phyloP scores from a whole-genome alignment of 2,113 vertebrate genomes.

The Sturnus vulgaris region DNA sequence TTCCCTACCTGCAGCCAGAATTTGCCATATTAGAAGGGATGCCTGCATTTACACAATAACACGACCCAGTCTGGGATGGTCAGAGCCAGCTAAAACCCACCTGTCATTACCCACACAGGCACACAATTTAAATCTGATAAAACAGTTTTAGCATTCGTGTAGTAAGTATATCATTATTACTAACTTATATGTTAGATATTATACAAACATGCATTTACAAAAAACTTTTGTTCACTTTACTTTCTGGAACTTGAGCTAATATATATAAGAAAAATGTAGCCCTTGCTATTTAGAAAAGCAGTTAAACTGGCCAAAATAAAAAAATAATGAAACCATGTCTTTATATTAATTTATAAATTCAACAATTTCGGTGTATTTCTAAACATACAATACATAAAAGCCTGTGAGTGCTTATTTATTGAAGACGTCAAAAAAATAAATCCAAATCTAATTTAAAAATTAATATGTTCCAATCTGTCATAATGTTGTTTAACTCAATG shows the following conservation, averaged over 20 bases:
- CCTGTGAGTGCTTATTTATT: neutral
- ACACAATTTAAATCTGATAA: neutral
- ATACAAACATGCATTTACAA: neutral
- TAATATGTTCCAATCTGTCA: neutral
- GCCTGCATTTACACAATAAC: neutral
- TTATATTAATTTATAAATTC: neutral
- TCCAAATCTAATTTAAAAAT: neutral
- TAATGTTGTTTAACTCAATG: neutral
- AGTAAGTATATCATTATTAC: neutral
- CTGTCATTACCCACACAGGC: rapidly evolving
- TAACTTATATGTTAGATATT: neutral
- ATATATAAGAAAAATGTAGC: neutral
- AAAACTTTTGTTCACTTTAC: neutral
- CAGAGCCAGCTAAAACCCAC: neutral
- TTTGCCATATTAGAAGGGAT: neutral
- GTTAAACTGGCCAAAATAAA: neutral
- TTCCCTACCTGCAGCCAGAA: neutral
- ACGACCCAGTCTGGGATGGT: neutral
- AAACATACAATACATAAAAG: neutral
- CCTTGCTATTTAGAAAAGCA: neutral
- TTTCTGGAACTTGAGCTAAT: neutral
- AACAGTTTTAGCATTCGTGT: neutral
- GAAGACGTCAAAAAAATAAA: neutral
- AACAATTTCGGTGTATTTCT: neutral
- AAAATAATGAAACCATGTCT: neutral